phyloP scores from a whole-genome alignment of 1,140 invertebrate species.

The Platyscapa corneri region DNA sequence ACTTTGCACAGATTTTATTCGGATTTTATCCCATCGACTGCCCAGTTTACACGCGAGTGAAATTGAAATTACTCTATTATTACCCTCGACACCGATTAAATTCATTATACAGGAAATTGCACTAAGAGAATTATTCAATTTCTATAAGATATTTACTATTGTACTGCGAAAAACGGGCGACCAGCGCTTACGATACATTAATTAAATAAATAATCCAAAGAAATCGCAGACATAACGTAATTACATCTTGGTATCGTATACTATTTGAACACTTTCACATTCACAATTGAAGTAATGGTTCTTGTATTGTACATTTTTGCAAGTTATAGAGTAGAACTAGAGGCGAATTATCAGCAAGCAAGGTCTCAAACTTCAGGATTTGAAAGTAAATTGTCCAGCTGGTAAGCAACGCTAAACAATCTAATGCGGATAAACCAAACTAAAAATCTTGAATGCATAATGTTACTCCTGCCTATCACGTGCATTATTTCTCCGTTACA shows the following conservation, averaged over 20 bases:
- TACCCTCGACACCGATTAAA: neutral
- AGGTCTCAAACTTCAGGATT: conserved; percentile 43
- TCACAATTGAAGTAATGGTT: conserved; percentile 24
- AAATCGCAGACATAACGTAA: neutral
- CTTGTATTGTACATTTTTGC: conserved; percentile 11
- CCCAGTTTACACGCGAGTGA: neutral
- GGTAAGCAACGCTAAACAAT: neutral
- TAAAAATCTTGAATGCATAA: conserved; percentile 17
- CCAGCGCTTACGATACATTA: neutral
- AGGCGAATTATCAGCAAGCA: conserved; percentile 36
- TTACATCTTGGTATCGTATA: neutral
- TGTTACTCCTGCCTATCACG: neutral
- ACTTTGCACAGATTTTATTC: neutral
- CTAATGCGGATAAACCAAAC: neutral
- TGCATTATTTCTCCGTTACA: neutral
- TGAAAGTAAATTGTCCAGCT: conserved; percentile 44
- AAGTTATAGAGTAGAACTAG: conserved; percentile 12
- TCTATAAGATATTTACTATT: neutral
- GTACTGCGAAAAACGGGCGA: neutral
- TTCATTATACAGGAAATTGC: neutral
- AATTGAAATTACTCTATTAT: neutral
- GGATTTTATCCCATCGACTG: neutral
- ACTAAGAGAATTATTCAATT: neutral
- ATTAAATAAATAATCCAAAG: conserved; percentile 1
- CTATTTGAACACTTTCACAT: conserved; percentile 29